Evolutionary conservation across 2,888 invertebrate genomes (phyloP).

Genomic region (Frankliniella fusca): DNA sequence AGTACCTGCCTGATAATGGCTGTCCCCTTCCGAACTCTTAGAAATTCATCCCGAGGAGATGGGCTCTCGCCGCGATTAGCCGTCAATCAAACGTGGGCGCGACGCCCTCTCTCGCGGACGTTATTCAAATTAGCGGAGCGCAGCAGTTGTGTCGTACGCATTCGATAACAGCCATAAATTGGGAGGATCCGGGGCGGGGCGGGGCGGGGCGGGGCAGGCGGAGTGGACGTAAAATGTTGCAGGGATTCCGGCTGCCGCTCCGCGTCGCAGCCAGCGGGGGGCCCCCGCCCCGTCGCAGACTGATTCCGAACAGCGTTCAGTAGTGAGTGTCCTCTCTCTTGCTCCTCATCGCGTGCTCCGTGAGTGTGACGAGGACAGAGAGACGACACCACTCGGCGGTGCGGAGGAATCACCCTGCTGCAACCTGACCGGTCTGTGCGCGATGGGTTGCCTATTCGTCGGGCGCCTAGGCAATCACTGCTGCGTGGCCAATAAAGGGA

Average conservation of each 20-base stretch:
- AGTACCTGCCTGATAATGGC: no score
- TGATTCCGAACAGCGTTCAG: no score
- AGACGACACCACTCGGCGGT: background rate
- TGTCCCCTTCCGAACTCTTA: no score
- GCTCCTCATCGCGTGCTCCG: no score
- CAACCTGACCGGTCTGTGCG: background rate
- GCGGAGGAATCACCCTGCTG: background rate
- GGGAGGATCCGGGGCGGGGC: background rate
- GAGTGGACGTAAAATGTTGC: conserved; percentile 15
- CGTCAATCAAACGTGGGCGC: no score
- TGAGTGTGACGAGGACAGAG: no score
- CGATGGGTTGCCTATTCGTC: background rate
- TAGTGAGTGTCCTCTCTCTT: no score
- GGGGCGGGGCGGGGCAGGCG: background rate
- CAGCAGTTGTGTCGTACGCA: background rate
- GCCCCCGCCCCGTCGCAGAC: background rate
- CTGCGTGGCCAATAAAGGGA: background rate
- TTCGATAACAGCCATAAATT: conserved; percentile 23
- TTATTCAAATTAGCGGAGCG: conserved; percentile 22
- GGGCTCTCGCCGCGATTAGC: no score
- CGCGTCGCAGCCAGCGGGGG: conserved; percentile 1
- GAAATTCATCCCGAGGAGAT: no score
- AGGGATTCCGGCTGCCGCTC: background rate
- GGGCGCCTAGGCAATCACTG: background rate
- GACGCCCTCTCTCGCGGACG: background rate